Evolutionary conservation across 2,113 vertebrate species (phyloP), one percentile per base, ranked within the genome.

Genomic region (Camarhynchus parvulus): DNA sequence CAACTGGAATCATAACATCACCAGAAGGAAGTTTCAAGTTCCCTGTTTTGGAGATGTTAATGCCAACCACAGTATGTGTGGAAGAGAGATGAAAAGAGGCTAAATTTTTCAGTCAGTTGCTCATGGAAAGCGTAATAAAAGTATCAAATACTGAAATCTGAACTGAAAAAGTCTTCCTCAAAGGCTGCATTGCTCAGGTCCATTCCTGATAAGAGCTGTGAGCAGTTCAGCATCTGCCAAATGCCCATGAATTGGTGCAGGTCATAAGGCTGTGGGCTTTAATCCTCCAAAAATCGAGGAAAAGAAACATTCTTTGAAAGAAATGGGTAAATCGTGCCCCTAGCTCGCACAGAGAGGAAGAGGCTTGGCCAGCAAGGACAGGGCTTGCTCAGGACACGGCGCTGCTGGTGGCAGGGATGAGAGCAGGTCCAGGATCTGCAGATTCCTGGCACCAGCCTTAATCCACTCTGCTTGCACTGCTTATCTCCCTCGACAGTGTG

Each of bases 1-100:
- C 81, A 92, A 63, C 78, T 92, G 74, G 80, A 96, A 87, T 66
- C 28, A 15, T 73, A 94, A 83, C 59, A 92, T 74, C 63, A 81
- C 47, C 59, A 81, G 55, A 89, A 92, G 76, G 83, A 92, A 90
- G 28, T 83, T 62, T 90, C 37, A 91, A 42, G 83, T 78, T 87
- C 72, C 55, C 15, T 35, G 4, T 78, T 89, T 59, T 39, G 33
- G 64, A 67, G 33, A 63, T 63, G 55, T 66, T 73, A 80, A 85
- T 82, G 27, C 25, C 63, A 88, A 12, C 37, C 23, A 30, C 16
- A 58, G n/a, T 25, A 49, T 16, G n/a, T 82, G 67, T 35, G 66
- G 49, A 85, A 93, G 55, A 94, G 44, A 75, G 23, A 64, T 1
- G n/a, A 76, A 86, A 87, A 68, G 24, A 76, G 27, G 31, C n/a